phyloP scores from a whole-genome alignment of 2,113 vertebrate genomes.

The Thermophis baileyi region DNA sequence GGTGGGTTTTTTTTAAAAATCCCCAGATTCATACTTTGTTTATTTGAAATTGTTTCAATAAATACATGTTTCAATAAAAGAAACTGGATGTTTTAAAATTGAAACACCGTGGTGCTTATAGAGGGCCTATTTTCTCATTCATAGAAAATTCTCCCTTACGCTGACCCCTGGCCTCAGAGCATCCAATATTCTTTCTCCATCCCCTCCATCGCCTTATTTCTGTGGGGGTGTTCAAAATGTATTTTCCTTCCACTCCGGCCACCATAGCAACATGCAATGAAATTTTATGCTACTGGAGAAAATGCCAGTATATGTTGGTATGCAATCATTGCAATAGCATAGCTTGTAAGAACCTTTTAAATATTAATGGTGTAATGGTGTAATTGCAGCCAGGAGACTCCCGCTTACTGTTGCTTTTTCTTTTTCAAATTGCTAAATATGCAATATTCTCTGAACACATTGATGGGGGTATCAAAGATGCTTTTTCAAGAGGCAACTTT shows the following conservation, averaged over 20 bases:
- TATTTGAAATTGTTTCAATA: neutral
- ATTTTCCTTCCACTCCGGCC: neutral
- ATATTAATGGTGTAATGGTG: neutral
- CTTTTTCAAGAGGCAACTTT: neutral
- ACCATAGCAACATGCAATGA: neutral
- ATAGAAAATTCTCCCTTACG: neutral
- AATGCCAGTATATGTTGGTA: neutral
- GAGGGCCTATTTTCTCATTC: neutral
- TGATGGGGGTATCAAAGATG: neutral
- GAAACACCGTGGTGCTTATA: neutral
- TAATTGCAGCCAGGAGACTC: neutral
- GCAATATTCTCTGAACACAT: neutral
- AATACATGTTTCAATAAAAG: neutral
- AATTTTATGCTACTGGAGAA: neutral
- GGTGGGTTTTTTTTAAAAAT: neutral
- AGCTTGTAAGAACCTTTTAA: neutral
- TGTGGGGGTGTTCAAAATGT: neutral
- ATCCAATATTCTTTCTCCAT: neutral
- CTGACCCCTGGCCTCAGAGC: neutral
- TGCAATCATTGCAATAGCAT: neutral
- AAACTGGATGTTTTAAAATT: neutral
- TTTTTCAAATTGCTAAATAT: neutral
- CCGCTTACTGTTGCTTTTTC: neutral
- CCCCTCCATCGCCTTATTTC: neutral
- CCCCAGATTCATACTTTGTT: neutral